These are phyloP conservation scores for Procambarus virginalis DNA, from an alignment of 1,140 invertebrate species.

Conservation along the genomic window DNA sequence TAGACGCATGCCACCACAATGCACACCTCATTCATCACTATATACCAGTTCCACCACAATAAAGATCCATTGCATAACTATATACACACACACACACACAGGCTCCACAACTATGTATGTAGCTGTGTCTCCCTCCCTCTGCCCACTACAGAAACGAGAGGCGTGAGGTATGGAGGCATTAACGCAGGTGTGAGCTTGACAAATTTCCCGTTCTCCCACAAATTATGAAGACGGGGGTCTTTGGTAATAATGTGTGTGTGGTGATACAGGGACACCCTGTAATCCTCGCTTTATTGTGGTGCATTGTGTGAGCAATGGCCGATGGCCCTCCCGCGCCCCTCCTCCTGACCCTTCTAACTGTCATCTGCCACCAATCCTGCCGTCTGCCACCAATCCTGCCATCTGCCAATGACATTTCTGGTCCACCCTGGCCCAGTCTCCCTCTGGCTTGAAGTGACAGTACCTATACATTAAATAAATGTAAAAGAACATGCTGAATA, in stretches of 20 bases:
- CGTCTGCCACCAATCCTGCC: neutral
- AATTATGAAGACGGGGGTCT: neutral
- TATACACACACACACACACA: too few relatives aligned
- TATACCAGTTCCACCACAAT: too few relatives aligned
- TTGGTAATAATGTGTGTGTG: slow-evolving; percentile 14
- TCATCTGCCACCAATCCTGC: neutral
- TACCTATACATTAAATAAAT: too few relatives aligned
- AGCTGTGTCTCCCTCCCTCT: neutral
- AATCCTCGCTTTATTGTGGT: neutral
- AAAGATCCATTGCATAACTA: too few relatives aligned
- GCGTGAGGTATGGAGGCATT: slow-evolving; percentile 27
- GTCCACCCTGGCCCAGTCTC: too few relatives aligned
- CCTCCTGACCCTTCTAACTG: neutral
- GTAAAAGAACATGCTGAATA: too few relatives aligned
- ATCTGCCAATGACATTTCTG: too few relatives aligned
- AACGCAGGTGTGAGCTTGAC: slow-evolving; percentile 16
- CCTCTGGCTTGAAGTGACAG: too few relatives aligned
- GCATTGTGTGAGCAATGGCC: neutral
- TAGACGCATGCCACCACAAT: too few relatives aligned
- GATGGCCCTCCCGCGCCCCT: neutral
- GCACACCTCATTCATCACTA: too few relatives aligned
- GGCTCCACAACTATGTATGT: too few relatives aligned
- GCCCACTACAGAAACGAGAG: neutral
- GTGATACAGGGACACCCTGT: neutral
- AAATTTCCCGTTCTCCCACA: slow-evolving; percentile 21